Base-by-base conservation (phyloP, 2,797 vertebrate species). In the Heliangelus exortis region DNA sequence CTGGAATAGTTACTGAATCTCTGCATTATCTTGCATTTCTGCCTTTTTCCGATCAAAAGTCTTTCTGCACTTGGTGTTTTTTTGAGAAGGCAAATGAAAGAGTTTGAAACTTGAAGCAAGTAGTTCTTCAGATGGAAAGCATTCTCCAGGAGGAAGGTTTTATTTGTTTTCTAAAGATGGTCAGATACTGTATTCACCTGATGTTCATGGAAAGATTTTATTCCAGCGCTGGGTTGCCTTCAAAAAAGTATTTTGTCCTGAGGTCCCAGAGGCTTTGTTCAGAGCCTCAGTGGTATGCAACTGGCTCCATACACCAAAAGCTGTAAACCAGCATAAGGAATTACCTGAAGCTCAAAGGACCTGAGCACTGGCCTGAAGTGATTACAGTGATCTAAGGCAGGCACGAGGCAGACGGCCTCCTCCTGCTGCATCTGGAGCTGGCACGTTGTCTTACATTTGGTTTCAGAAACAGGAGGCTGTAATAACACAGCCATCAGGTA, bases 321-420 rank as follows among this genome's bases (percentile, higher is more conserved):
- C 61, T 76, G 23, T 95, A 85, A 95, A 85, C 67, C 79, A 74
- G 68, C 61, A 81, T 80, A 23, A 51, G 81, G 69, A 96, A 58
- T 92, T 78, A 93, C 62, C 89, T 84, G 84, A 71, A 89, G 75
- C 57, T 78, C 69, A 33, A 62, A 80, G 69, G 58, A 55, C 62
- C 39, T 71, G 48, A 93, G 57, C 75, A 28, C 67, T 73, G 68
- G 82, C 57, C 83, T 93, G 86, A 94, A 84, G 55, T 69, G 59
- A 93, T 92, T 95, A 83, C 39, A 59, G 31, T n/a, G 83, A 94
- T 91, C 50, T 74, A 95, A 92, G 92, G 39, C 90, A 95, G 92
- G 86, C 78, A 71, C 1, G 5, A 72, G 92, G 86, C 88, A 89
- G 90, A 89, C 16, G 0, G 72, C 23, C 84, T 93, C 87, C 83